A percentile compares a stretch with the other conserved stretches of the same genome.
These are phyloP conservation scores for Spodoptera picta DNA, from an alignment of 2,888 invertebrate species.

Conservation along the genomic window DNA sequence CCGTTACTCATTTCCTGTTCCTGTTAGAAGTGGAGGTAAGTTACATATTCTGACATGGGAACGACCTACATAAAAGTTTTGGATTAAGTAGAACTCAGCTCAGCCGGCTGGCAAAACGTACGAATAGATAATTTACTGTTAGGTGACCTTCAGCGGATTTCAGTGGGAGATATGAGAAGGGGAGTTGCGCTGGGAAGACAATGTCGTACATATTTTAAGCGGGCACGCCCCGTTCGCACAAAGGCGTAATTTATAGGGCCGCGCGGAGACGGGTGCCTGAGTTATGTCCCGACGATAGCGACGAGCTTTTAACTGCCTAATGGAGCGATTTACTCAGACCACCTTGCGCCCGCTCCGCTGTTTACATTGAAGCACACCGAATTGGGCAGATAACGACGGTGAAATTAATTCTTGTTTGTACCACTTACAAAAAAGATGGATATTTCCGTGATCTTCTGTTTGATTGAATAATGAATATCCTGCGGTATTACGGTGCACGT, in stretches of 20 bases:
- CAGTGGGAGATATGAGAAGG: slow-evolving; percentile 80
- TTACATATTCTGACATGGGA: slow-evolving; percentile 57
- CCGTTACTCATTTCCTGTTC: slow-evolving; percentile 56
- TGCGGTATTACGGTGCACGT: slow-evolving; percentile 10
- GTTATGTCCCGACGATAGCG: slow-evolving; percentile 87
- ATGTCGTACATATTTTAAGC: slow-evolving; percentile 88
- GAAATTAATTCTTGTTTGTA: slow-evolving; percentile 65
- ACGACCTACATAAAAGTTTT: slow-evolving; percentile 75
- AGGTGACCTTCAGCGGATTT: slow-evolving; percentile 79
- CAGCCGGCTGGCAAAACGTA: slow-evolving; percentile 68
- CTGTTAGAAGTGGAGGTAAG: slow-evolving; percentile 50
- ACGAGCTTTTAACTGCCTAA: slow-evolving; percentile 89
- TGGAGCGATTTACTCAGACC: slow-evolving; percentile 87
- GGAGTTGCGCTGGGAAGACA: slow-evolving; percentile 83
- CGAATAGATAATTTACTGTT: slow-evolving; percentile 79
- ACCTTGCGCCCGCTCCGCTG: slow-evolving; percentile 81
- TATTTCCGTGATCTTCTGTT: slow-evolving; percentile 50
- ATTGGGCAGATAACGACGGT: slow-evolving; percentile 64
- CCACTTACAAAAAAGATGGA: slow-evolving; percentile 53
- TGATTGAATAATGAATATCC: slow-evolving; percentile 39
- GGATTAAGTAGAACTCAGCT: slow-evolving; percentile 65
- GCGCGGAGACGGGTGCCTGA: slow-evolving; percentile 87
- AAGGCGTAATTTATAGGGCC: slow-evolving; percentile 87
- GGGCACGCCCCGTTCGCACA: slow-evolving; percentile 86
- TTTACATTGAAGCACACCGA: slow-evolving; percentile 74